These are phyloP conservation scores for Kuschelorhynchus macadamiae DNA, from an alignment of 2,888 invertebrate genomes.

Conservation along the genomic window DNA sequence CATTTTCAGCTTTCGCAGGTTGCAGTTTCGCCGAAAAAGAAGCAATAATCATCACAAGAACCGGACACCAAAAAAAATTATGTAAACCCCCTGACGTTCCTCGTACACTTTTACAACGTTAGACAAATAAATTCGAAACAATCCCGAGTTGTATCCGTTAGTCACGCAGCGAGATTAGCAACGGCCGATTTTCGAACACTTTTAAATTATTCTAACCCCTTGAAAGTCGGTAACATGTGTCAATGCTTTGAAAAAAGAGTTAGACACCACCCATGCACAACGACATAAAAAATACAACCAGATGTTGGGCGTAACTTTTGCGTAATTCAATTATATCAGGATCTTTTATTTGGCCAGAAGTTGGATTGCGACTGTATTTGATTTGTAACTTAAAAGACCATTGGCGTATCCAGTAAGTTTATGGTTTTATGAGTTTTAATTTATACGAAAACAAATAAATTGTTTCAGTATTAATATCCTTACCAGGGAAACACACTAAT, in stretches of 20 bases:
- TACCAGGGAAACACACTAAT: too few species aligned
- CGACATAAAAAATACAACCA: slow-evolving; percentile 38
- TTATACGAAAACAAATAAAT: too few species aligned
- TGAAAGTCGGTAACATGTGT: slow-evolving; percentile 38
- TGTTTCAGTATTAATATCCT: too few species aligned
- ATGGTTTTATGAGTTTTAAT: too few species aligned
- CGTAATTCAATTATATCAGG: slow-evolving; percentile 41
- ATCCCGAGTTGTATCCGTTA: slow-evolving; percentile 23
- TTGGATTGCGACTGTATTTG: slow-evolving; percentile 5
- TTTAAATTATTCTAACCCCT: slow-evolving; percentile 35
- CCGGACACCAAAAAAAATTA: too few species aligned
- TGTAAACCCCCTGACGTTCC: too few species aligned
- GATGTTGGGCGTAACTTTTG: slow-evolving; percentile 46
- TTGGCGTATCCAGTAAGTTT: slow-evolving; percentile 7
- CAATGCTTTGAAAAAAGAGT: slow-evolving; percentile 33
- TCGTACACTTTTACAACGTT: not conserved
- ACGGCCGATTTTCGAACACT: slow-evolving; percentile 31
- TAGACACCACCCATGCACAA: slow-evolving; percentile 43
- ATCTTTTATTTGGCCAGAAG: slow-evolving; percentile 20
- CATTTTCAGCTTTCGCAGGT: too few species aligned
- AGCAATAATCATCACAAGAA: too few species aligned
- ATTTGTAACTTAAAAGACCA: not conserved
- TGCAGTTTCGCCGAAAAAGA: too few species aligned
- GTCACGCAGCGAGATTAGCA: slow-evolving; percentile 42
- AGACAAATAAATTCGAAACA: slow-evolving; percentile 26